Conservation (phyloP, 2,797 vertebrate genomes). For the Heliangelus exortis region DNA sequence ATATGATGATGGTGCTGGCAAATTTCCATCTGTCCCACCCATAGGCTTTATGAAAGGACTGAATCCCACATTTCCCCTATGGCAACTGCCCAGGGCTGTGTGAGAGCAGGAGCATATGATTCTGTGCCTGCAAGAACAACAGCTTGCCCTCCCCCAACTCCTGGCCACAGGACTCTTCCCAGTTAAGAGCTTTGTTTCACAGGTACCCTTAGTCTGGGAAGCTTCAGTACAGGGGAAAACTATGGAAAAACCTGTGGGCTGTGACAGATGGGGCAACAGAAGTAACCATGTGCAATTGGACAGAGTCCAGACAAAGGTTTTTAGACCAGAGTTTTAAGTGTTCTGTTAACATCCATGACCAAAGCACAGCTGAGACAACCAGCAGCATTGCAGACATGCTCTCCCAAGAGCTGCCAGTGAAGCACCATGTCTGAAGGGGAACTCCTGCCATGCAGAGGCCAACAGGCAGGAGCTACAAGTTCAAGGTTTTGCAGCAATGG, state of each 20-base stretch:
- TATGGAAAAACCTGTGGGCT: not conserved
- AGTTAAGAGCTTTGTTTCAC: not conserved
- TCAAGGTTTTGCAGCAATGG: not conserved
- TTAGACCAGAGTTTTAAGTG: not conserved
- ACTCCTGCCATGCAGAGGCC: not conserved
- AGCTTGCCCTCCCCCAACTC: not conserved
- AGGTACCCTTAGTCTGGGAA: not conserved
- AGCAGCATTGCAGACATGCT: not conserved
- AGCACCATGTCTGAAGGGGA: not conserved
- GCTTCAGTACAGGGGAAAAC: not conserved
- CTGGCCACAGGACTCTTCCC: not conserved
- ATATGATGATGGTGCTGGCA: rapidly evolving
- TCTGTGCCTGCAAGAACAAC: not conserved
- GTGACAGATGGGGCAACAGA: not conserved
- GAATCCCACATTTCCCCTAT: not conserved
- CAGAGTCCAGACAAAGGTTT: not conserved
- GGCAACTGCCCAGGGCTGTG: not conserved
- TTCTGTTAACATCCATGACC: not conserved
- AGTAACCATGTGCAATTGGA: not conserved
- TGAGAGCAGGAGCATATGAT: not conserved
- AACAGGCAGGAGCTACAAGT: not conserved
- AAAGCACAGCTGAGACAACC: not conserved
- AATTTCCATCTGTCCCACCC: not conserved
- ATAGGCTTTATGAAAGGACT: not conserved
- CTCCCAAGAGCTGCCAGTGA: not conserved